Conservation (phyloP, 2,888 invertebrate species). For the Ceraclea dissimilis region DNA sequence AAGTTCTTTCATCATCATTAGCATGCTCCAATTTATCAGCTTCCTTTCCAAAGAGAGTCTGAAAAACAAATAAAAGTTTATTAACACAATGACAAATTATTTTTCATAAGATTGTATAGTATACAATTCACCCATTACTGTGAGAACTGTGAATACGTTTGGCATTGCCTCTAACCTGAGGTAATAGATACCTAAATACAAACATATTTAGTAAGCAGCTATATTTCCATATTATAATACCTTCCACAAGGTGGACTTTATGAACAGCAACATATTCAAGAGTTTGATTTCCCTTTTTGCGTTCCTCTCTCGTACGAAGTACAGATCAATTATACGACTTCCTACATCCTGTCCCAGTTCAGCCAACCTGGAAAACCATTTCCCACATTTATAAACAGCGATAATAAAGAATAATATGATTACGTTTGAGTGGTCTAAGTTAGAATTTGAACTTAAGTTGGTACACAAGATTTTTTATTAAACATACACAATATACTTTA, state of each 20-base stretch:
- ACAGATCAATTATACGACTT: slow-evolving; percentile 82
- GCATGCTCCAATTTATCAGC: slow-evolving; percentile 98
- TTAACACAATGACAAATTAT: neutral
- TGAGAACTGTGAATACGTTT: too few relatives aligned
- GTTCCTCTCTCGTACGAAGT: slow-evolving; percentile 88
- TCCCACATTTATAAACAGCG: too few relatives aligned
- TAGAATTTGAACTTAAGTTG: too few relatives aligned
- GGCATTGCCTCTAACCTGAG: neutral
- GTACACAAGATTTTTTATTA: too few relatives aligned
- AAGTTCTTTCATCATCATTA: slow-evolving; percentile 96
- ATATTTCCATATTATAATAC: slow-evolving; percentile 37
- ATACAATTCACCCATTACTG: neutral
- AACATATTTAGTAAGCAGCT: too few relatives aligned
- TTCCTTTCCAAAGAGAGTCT: slow-evolving; percentile 94
- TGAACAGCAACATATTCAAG: slow-evolving; percentile 88
- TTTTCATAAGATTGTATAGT: too few relatives aligned
- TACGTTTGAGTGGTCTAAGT: too few relatives aligned
- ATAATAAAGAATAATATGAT: too few relatives aligned
- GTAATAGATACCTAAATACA: too few relatives aligned
- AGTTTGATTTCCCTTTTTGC: slow-evolving; percentile 93
- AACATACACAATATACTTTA: too few relatives aligned
- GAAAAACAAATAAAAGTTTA: slow-evolving; percentile 31
- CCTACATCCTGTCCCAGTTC: slow-evolving; percentile 96
- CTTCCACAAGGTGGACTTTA: slow-evolving; percentile 97
- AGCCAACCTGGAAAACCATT: slow-evolving; percentile 67